These are phyloP conservation scores for Caiman crocodilus DNA, from an alignment of 2,797 vertebrate genomes.

Conservation along the genomic window DNA sequence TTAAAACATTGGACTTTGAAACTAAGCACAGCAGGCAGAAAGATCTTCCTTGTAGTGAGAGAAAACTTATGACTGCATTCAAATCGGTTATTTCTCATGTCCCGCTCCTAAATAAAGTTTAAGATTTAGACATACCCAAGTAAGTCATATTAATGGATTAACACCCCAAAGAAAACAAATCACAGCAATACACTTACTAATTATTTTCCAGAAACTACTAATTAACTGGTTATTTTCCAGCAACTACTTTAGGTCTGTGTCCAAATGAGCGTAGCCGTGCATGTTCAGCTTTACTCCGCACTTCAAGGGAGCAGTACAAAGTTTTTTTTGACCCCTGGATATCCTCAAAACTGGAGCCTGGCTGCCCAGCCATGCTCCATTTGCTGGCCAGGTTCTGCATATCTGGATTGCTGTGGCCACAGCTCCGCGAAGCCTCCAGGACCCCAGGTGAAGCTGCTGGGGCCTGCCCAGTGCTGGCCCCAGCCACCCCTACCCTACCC, in stretches of 20 bases:
- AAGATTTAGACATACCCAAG: constrained; percentile 29
- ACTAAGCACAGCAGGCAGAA: background rate
- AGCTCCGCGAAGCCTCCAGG: too few relatives aligned
- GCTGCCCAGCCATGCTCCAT: too few relatives aligned
- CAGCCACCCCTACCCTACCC: too few relatives aligned
- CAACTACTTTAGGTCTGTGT: background rate
- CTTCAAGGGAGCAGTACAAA: too few relatives aligned
- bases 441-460: too few relatives aligned
- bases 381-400: too few relatives aligned
- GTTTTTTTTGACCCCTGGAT: too few relatives aligned
- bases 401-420: too few relatives aligned
- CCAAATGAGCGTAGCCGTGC: fast-evolving
- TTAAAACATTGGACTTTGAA: constrained; percentile 40
- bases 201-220: background rate
- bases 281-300: too few relatives aligned
- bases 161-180: background rate
- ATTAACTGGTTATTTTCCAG: background rate
- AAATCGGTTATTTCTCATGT: background rate
- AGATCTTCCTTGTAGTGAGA: background rate
- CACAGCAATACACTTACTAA: background rate
- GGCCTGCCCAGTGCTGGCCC: too few relatives aligned
- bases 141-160: background rate
- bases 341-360: too few relatives aligned
- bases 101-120: background rate
- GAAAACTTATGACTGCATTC: background rate